Percentiles rank a stretch among this genome's conserved stretches.
Evolutionary conservation across 1,140 invertebrate species (phyloP).

Genomic region (Scaptomyza graminum): DNA sequence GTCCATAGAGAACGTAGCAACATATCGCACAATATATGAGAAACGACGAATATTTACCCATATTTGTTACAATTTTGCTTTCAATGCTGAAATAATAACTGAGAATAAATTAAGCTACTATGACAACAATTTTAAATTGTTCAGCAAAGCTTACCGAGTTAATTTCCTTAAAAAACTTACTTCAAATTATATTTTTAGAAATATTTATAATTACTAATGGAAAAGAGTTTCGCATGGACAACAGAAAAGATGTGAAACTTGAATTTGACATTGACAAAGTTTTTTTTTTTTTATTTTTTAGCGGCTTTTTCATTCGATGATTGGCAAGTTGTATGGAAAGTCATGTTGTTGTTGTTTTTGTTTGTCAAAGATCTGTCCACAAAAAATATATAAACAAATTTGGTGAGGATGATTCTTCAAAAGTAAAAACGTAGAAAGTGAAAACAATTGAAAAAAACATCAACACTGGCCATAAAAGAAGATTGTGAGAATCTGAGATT

Average conservation of each 20-base stretch:
- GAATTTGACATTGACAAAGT: neutral
- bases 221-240: no score
- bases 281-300: conserved; percentile 5
- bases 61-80: neutral
- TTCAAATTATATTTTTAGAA: no score
- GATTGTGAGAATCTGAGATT: conserved; percentile 16
- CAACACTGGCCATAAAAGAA: neutral
- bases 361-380: conserved; percentile 7
- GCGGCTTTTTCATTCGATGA: neutral
- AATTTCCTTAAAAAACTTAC: neutral
- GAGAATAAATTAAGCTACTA: no score
- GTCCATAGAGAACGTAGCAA: no score
- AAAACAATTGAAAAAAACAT: conserved; percentile 29
- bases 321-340: conserved; percentile 23
- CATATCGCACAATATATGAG: no score
- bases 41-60: no score
- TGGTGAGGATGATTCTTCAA: conserved; percentile 45
- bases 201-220: no score
- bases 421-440: conserved; percentile 36
- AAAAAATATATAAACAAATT: neutral
- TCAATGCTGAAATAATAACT: no score
- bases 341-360: conserved; percentile 14
- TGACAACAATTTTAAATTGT: neutral
- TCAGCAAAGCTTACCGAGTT: neutral
- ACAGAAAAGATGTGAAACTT: neutral